A percentile compares a stretch with the other conserved stretches of the same genome.
Conservation (phyloP, 2,797 vertebrate species). For the Scarus forsteni region DNA sequence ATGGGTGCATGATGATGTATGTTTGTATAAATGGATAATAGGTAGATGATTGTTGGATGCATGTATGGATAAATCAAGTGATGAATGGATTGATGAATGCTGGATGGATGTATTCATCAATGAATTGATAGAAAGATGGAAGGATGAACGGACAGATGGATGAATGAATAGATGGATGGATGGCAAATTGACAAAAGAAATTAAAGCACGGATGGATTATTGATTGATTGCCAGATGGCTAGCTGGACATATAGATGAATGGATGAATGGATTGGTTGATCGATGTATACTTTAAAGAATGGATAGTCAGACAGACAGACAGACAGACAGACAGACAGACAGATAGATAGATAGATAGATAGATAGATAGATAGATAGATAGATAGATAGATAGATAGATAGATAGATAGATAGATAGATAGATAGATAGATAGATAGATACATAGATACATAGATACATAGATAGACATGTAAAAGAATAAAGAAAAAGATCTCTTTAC, state of each 20-base stretch:
- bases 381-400: neutral
- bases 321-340: neutral
- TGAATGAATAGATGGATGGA: neutral
- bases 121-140: neutral
- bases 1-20: too few relatives aligned
- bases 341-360: neutral
- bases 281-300: neutral
- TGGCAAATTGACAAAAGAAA: neutral
- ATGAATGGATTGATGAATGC: neutral
- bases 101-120: neutral
- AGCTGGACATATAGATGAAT: neutral
- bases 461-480: slow-evolving; percentile 6
- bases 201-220: neutral
- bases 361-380: neutral
- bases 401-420: neutral
- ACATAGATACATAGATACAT: slow-evolving; percentile 1
- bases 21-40: too few relatives aligned
- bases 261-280: neutral
- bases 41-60: neutral
- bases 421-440: slow-evolving; percentile 1
- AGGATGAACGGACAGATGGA: neutral
- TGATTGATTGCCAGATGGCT: neutral
- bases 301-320: neutral
- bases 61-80: neutral
- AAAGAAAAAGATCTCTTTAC: neutral